phyloP scores from a whole-genome alignment of 2,113 vertebrate species.

The Alouatta palliata region DNA sequence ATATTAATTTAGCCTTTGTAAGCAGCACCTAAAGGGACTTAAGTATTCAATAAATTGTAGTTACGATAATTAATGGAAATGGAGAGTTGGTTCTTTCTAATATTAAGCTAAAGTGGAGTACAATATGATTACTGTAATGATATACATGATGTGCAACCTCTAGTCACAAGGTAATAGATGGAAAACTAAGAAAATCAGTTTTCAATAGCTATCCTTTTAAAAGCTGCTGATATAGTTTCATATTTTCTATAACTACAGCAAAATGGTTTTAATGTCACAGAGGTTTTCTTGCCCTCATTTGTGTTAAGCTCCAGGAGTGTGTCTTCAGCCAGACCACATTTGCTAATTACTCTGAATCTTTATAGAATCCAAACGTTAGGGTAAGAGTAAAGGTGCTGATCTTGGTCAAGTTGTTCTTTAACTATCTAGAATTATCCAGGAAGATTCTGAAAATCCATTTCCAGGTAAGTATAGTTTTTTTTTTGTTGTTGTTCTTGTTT shows the following conservation, averaged over 20 bases:
- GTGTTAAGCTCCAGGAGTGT: not conserved
- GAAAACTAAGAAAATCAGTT: not conserved
- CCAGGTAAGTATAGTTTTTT: not conserved
- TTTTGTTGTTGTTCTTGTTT: not conserved
- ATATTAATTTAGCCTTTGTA: not conserved
- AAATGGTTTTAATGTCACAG: not conserved
- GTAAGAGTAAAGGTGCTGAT: not conserved
- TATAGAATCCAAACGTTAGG: not conserved
- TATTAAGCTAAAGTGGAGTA: not conserved
- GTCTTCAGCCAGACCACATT: not conserved
- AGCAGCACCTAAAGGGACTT: not conserved
- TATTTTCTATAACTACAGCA: constrained; percentile 21
- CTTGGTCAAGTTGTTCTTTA: not conserved
- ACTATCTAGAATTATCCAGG: constrained; percentile 20
- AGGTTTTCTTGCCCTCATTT: not conserved
- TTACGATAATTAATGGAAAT: constrained; percentile 27
- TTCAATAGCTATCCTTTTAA: constrained; percentile 42
- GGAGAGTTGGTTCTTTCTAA: not conserved
- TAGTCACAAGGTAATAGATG: not conserved
- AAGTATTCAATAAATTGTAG: not conserved
- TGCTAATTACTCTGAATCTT: not conserved
- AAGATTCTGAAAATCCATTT: constrained; percentile 40
- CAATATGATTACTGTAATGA: not conserved
- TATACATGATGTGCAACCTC: not conserved
- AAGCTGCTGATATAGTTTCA: not conserved